Evolutionary conservation across 2,888 invertebrate species (phyloP), one percentile per base, ranked within the genome.

Genomic region (Trilocha varians): DNA sequence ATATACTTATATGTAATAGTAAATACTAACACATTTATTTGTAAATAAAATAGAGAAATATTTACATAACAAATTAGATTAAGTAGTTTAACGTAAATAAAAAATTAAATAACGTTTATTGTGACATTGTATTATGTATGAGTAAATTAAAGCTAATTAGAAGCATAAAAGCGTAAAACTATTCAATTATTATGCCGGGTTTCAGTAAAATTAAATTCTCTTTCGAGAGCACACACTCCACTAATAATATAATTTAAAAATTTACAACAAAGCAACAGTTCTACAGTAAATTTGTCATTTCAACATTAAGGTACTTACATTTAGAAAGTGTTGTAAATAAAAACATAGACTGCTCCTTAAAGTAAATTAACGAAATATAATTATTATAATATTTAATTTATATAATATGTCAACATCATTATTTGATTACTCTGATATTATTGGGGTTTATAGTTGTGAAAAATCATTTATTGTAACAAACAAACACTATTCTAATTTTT

Each of bases 61-160:
- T 83, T 77, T 83, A 83, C 83, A 82, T 69, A 83, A 83, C 79
- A 77, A 75, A 64, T 58, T 67, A 70, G 70, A 64, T 56, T 65
- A 69, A 63, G 62, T 71, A 71, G 57, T 57, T 53, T 66, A 76
- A 77, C 65, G 52, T 77, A 76, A 73, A 55, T 67, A 65, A 58
- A 65, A 70, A 61, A 71, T 61, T 61, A 62, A 61, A 67, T 78
- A 82, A 80, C 82, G 78, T 71, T 55, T 61, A 57, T 57, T 58
- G 63, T 64, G 61, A 61, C 65, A 61, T 39, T 34, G 60, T 55
- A 57, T 62, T 53, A 46, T 53, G 53, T 48, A 53, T 52, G 48
- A 16, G 45, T 49, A 62, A 68, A 63, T 65, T 62, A 65, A 64
- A 69, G 64, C 65, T 62, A 58, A 50, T 41, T 57, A 55, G 45